Evolutionary conservation across 2,888 invertebrate genomes (phyloP), one percentile per base, ranked within the genome.

Genomic region (Conomelus anceps): DNA sequence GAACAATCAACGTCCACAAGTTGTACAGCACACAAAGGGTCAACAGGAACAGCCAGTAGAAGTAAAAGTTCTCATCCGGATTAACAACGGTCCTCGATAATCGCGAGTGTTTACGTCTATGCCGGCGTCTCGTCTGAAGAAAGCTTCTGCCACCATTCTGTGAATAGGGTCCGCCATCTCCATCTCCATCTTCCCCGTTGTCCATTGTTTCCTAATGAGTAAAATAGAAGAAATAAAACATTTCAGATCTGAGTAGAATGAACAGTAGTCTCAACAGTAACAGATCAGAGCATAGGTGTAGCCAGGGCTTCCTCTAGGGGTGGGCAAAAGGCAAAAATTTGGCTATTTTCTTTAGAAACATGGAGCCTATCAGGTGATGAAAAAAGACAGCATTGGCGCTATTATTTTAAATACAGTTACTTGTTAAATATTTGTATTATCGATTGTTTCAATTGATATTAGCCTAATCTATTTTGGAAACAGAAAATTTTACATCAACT

Each of bases 31-130:
- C 97, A 93, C 98, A 98, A 91, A 96, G 93, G 87, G 98, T 98
- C 92, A 98, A 95, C 91, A 98, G 94, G 95, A 98, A 96, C 92
- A 99, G 94, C 99, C 99, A 99, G 94, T 98, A 97, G 94, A 98
- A 99, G 94, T 98, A 98, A 94, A 98, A 97, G 94, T 98, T 98
- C 92, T 98, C 98, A 94, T 99, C 98, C 0, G 98, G 98, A 94
- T 98, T 98, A 91, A 99, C 97, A 89, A 99, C 98, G 23, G 96
- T 96, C 89, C 96, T 95, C 0, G 97, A 97, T 90, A 96, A 96
- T 91, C 96, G 92, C 89, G 92, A 92, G 89, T 92, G 95, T 90
- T 96, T 95, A 90, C 95, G 95, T 91, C 96, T 94, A 91, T 96
- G 94, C 90, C 96, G 94, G 89, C 96, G 94, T 91, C 91, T 94